Conservation (phyloP, 2,888 invertebrate species). For the Apomyelois bistriatella region DNA sequence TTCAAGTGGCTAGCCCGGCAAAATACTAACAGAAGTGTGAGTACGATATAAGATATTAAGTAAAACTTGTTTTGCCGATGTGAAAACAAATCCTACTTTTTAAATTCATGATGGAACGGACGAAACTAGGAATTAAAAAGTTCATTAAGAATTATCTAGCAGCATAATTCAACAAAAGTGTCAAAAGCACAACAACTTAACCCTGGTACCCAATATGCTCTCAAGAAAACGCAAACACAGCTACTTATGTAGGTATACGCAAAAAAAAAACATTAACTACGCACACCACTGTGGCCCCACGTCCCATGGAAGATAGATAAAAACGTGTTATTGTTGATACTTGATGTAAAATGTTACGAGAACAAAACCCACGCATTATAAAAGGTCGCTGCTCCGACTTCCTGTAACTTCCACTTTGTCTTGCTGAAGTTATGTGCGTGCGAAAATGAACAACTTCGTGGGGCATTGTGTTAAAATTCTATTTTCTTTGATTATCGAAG, state of each 20-base stretch:
- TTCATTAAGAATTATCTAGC: too few relatives aligned
- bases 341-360: background rate
- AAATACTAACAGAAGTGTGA: background rate
- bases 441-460: background rate
- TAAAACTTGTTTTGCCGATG: background rate
- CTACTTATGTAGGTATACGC: too few relatives aligned
- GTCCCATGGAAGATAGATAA: background rate
- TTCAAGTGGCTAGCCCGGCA: background rate
- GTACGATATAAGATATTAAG: background rate
- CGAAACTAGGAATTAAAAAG: too few relatives aligned
- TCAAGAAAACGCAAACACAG: too few relatives aligned
- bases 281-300: background rate
- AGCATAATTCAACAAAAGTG: too few relatives aligned
- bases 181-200: too few relatives aligned
- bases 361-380: background rate
- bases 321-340: slow-evolving; percentile 9
- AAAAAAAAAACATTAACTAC: background rate
- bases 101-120: too few relatives aligned
- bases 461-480: too few relatives aligned
- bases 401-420: background rate
- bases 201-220: too few relatives aligned
- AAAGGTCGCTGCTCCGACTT: slow-evolving; percentile 10
- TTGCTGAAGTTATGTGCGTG: too few relatives aligned
- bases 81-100: too few relatives aligned
- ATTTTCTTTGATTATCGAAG: too few relatives aligned